Evolutionary conservation across 2,113 vertebrate species (phyloP).

Genomic region (Stigmatopora nigra): DNA sequence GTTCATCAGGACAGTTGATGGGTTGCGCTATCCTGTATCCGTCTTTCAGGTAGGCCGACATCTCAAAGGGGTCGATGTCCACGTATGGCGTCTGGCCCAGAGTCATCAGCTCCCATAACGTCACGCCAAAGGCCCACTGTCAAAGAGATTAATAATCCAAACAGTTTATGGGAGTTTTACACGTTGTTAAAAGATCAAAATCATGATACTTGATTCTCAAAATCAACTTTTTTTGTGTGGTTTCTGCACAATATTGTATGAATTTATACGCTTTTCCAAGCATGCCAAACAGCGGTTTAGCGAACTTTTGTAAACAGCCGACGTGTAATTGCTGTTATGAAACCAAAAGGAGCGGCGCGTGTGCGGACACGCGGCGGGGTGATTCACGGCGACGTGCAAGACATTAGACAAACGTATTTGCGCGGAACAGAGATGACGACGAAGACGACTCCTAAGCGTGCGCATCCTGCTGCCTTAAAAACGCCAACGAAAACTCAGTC

Average conservation of each 20-base stretch:
- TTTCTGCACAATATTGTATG: neutral
- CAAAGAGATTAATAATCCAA: neutral
- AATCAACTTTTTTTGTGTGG: neutral
- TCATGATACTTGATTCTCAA: no score
- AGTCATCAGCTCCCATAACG: slow-evolving; percentile 97
- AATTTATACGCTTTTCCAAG: neutral
- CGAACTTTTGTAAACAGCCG: no score
- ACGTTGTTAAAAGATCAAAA: no score
- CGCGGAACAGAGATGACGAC: no score
- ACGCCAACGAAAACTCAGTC: neutral
- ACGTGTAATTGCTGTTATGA: no score
- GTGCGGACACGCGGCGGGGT: no score
- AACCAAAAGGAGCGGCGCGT: no score
- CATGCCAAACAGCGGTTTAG: no score
- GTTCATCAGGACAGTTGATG: slow-evolving; percentile 97
- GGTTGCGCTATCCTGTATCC: slow-evolving; percentile 98
- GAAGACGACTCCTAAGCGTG: neutral
- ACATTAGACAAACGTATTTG: no score
- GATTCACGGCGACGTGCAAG: no score
- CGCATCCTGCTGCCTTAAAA: neutral
- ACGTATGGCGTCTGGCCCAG: slow-evolving; percentile 96
- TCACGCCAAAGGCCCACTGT: slow-evolving; percentile 97
- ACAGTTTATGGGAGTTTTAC: neutral
- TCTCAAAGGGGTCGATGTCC: slow-evolving; percentile 97
- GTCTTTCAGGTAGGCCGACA: slow-evolving; percentile 97